Evolutionary conservation across 2,888 invertebrate genomes (phyloP).

Genomic region (Metopia argyrocephala): DNA sequence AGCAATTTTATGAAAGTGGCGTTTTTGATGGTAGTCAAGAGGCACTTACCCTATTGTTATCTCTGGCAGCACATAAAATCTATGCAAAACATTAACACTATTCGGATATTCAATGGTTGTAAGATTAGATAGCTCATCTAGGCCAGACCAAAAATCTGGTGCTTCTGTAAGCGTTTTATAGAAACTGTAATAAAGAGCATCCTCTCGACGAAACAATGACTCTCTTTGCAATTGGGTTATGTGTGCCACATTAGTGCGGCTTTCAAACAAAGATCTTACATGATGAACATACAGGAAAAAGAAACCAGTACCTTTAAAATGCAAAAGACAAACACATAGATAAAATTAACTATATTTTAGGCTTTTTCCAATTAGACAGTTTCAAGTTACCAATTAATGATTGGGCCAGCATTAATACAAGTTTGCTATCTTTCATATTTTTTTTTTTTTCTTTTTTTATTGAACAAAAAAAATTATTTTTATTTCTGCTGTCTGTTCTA

Average conservation of each 20-base stretch:
- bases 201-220: constrained; percentile 91
- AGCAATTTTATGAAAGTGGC: not conserved
- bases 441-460: constrained; percentile 9
- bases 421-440: constrained; percentile 74
- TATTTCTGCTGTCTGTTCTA: not conserved
- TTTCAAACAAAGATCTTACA: constrained; percentile 86
- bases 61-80: constrained; percentile 93
- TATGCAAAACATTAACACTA: constrained; percentile 88
- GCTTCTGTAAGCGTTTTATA: constrained; percentile 89
- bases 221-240: constrained; percentile 89
- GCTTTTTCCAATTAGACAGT: not conserved
- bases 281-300: constrained; percentile 84
- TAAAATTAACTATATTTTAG: not conserved
- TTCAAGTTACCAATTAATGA: constrained; percentile 75
- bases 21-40: not conserved
- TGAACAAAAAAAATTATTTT: not conserved
- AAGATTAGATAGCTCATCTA: constrained; percentile 84
- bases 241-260: constrained; percentile 90
- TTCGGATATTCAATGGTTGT: constrained; percentile 89
- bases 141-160: constrained; percentile 81
- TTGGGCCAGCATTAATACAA: constrained; percentile 74
- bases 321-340: constrained; percentile 67
- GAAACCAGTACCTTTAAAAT: constrained; percentile 81
- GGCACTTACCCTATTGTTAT: constrained; percentile 80
- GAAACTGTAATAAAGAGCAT: constrained; percentile 94